Evolutionary conservation across 1,140 invertebrate genomes (phyloP).

Genomic region (Geopemphigus sp.): DNA sequence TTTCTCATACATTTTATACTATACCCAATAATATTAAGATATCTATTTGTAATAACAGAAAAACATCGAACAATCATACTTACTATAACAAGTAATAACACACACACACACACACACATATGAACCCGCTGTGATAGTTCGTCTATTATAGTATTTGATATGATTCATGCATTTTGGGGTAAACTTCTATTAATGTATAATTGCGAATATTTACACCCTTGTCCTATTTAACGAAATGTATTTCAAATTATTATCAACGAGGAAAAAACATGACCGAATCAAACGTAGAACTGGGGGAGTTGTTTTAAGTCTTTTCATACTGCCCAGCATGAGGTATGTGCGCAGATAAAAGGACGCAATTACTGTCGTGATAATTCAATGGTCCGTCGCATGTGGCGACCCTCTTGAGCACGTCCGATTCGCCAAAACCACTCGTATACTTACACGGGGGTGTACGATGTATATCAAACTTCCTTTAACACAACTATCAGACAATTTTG

Average conservation of each 20-base stretch:
- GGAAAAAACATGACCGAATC: conserved; percentile 23
- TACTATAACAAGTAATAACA: not conserved
- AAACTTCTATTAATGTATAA: conserved; percentile 26
- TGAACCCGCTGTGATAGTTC: too few species aligned
- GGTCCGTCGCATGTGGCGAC: conserved; percentile 39
- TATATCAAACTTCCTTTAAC: conserved; percentile 10
- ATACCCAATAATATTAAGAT: not conserved
- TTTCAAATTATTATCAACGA: conserved; percentile 16
- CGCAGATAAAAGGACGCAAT: conserved; percentile 40
- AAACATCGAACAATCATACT: not conserved
- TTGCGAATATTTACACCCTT: conserved; percentile 30
- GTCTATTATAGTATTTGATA: not conserved
- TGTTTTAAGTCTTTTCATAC: conserved; percentile 30
- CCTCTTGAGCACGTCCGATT: conserved; percentile 44
- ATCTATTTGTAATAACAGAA: not conserved
- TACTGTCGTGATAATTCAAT: conserved; percentile 43
- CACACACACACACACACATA: too few species aligned
- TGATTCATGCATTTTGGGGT: conserved; percentile 16
- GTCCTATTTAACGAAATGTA: conserved; percentile 23
- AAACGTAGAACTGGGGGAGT: not conserved
- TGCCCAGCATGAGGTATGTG: conserved; percentile 21
- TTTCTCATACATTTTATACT: not conserved
- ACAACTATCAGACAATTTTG: conserved; percentile 25
- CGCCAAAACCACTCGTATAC: conserved; percentile 27
- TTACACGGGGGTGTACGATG: conserved; percentile 8